Conservation (phyloP, 2,888 invertebrate genomes). For the Metopia argyrocephala region DNA sequence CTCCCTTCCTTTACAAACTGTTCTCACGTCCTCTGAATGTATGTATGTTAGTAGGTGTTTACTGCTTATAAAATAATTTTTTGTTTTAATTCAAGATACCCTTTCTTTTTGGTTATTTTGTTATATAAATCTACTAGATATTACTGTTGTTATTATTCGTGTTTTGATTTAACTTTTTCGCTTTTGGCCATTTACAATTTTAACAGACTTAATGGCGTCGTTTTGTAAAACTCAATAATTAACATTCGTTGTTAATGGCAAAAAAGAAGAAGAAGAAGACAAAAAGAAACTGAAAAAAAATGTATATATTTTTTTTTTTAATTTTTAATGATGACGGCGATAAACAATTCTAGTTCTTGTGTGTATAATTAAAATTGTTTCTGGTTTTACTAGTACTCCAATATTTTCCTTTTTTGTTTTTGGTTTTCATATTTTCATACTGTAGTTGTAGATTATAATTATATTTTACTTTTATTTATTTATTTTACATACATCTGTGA, state of each 20-base stretch:
- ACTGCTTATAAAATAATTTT: conserved; percentile 3
- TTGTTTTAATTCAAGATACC: conserved; percentile 27
- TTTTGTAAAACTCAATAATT: conserved; percentile 35
- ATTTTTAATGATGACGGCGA: conserved; percentile 11
- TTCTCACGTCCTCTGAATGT: neutral
- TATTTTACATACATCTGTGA: conserved; percentile 15
- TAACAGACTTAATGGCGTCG: conserved; percentile 59
- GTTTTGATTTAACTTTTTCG: neutral
- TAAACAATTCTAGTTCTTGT: conserved; percentile 45
- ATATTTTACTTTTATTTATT: conserved; percentile 10
- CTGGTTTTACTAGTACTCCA: conserved; percentile 13
- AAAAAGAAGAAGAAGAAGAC: too few species aligned
- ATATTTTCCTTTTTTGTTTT: conserved; percentile 6
- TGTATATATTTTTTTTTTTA: too few species aligned
- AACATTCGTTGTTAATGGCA: conserved; percentile 38
- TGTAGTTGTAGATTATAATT: neutral
- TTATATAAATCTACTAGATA: conserved; percentile 27
- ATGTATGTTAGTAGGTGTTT: conserved; percentile 53
- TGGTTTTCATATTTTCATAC: too few species aligned
- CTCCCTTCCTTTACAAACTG: conserved; percentile 17
- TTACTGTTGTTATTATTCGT: conserved; percentile 6
- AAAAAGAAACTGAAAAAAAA: too few species aligned
- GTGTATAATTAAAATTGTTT: conserved; percentile 56
- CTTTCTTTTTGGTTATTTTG: conserved; percentile 45
- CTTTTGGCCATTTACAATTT: conserved; percentile 19